Conservation (phyloP, 2,888 invertebrate genomes). For the Empis livida region DNA sequence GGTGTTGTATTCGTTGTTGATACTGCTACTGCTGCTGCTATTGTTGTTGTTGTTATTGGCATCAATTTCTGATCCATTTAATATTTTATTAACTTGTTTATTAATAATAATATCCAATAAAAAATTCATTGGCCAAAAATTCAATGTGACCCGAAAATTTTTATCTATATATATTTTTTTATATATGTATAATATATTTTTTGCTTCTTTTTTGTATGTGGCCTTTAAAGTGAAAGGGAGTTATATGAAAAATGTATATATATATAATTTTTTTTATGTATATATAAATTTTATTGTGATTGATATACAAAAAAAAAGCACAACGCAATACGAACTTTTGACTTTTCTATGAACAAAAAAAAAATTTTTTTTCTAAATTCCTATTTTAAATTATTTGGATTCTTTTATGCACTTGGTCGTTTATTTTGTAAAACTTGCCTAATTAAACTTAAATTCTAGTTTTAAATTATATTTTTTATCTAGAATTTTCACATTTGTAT, state of each 20-base stretch:
- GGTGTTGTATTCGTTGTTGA: background rate
- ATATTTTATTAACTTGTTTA: background rate
- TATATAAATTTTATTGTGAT: background rate
- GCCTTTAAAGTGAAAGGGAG: no score
- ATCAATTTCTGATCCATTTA: background rate
- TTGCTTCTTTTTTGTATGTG: background rate
- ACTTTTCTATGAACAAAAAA: background rate
- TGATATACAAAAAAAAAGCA: background rate
- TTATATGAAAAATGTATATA: no score
- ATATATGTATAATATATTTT: background rate
- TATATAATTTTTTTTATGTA: no score
- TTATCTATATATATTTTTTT: background rate
- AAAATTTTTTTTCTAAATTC: background rate
- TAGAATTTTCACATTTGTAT: background rate
- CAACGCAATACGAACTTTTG: background rate
- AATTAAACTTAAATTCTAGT: background rate
- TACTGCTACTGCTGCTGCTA: no score
- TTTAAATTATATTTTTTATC: background rate
- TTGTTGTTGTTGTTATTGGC: background rate
- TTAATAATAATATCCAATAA: no score
- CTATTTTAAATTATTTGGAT: background rate
- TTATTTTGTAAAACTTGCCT: background rate
- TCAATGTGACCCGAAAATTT: background rate
- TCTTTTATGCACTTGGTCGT: background rate
- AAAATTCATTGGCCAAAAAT: background rate